Conservation (phyloP, 2,888 invertebrate genomes). For the Isotomurus palustris region DNA sequence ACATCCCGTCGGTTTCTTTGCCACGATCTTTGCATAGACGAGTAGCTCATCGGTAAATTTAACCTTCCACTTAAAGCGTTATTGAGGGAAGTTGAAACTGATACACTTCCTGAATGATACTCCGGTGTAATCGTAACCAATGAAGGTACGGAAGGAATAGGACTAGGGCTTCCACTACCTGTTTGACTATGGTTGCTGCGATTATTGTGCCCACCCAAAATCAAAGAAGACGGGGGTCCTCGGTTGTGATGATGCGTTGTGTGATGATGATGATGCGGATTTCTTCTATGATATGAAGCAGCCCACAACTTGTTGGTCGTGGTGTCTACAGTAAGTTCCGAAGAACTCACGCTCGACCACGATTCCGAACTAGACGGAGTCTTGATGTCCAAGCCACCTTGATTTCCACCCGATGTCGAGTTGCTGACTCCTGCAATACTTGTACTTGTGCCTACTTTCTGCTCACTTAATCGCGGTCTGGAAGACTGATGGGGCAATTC, state of each 20-base stretch:
- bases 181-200: slow-evolving; percentile 29
- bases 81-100: slow-evolving; percentile 31
- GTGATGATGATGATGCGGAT: slow-evolving; percentile 3
- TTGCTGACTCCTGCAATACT: slow-evolving; percentile 23
- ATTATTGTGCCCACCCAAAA: slow-evolving; percentile 4
- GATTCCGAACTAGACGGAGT: slow-evolving; percentile 46
- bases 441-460: too few species aligned
- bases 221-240: slow-evolving; percentile 10
- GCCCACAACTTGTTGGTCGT: slow-evolving; percentile 43
- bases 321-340: slow-evolving; percentile 43
- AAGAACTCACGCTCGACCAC: slow-evolving; percentile 44
- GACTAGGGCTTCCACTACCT: slow-evolving; percentile 38
- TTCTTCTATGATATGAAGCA: slow-evolving; percentile 26
- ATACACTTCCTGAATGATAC: slow-evolving; percentile 29
- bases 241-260: not conserved
- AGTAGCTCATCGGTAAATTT: slow-evolving; percentile 38
- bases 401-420: slow-evolving; percentile 20
- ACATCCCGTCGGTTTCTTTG: slow-evolving; percentile 45
- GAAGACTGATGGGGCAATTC: slow-evolving; percentile 4
- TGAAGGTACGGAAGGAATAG: slow-evolving; percentile 45
- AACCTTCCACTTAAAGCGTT: slow-evolving; percentile 17
- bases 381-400: slow-evolving; percentile 22
- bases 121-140: slow-evolving; percentile 45
- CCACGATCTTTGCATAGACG: slow-evolving; percentile 44
- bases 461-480: slow-evolving; percentile 35